Percentiles rank a stretch among this genome's conserved stretches.
phyloP scores from a whole-genome alignment of 2,888 invertebrate genomes.

The Stictocephala bisonia region DNA sequence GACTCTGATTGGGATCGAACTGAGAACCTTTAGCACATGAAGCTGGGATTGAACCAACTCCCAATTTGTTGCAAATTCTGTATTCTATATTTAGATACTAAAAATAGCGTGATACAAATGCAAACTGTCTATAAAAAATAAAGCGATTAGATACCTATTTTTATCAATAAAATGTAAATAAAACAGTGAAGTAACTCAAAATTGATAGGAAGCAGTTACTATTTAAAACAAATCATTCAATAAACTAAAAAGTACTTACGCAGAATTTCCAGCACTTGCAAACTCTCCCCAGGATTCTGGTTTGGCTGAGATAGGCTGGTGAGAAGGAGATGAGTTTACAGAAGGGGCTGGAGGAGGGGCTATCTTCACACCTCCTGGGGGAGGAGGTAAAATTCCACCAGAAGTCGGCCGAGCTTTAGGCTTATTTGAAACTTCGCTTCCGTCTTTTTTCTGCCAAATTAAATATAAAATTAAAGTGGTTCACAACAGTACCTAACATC shows the following conservation, averaged over 20 bases:
- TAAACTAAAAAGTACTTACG: constrained; percentile 37
- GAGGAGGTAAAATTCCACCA: constrained; percentile 79
- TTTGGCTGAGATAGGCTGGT: constrained; percentile 65
- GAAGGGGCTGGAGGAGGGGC: constrained; percentile 78
- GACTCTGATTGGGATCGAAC: too few relatives aligned
- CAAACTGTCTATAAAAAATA: too few relatives aligned
- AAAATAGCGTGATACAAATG: too few relatives aligned
- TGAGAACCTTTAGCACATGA: too few relatives aligned
- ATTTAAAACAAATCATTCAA: too few relatives aligned
- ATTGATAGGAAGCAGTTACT: too few relatives aligned
- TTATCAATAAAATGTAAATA: too few relatives aligned
- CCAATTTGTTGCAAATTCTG: too few relatives aligned
- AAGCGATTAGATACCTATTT: too few relatives aligned
- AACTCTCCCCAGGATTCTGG: constrained; percentile 59
- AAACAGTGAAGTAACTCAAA: too few relatives aligned
- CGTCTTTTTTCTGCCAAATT: constrained; percentile 88
- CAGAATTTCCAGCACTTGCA: constrained; percentile 56
- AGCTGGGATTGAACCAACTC: too few relatives aligned
- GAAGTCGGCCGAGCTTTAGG: constrained; percentile 71
- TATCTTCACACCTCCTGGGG: constrained; percentile 82
- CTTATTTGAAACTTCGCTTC: constrained; percentile 77
- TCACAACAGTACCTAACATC: not conserved
- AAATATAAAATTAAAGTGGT: constrained; percentile 49
- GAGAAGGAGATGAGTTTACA: constrained; percentile 80
- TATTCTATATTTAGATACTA: too few relatives aligned